phyloP scores from a whole-genome alignment of 1,140 invertebrate species.

The Pseudomyrmex gracilis region DNA sequence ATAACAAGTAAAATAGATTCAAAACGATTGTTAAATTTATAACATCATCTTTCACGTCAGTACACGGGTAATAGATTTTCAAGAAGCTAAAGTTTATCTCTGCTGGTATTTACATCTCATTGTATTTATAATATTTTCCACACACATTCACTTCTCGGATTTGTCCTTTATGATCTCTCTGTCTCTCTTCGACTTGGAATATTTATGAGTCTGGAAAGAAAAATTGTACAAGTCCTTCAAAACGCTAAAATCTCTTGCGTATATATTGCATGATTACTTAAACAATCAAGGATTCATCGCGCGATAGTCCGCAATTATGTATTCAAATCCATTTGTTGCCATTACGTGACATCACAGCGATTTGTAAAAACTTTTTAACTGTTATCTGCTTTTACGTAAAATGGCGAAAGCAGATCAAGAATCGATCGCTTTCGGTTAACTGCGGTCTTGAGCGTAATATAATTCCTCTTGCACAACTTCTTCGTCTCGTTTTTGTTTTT shows the following conservation, averaged over 20 bases:
- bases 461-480: conserved; percentile 27
- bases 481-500: neutral
- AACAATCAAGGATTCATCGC: neutral
- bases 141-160: neutral
- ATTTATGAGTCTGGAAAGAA: conserved; percentile 36
- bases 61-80: neutral
- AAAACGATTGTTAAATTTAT: neutral
- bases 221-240: conserved; percentile 5
- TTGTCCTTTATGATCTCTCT: neutral
- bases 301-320: neutral
- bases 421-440: conserved; percentile 18
- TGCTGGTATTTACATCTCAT: neutral
- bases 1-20: neutral
- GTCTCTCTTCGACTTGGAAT: neutral
- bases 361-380: neutral
- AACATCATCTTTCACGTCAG: neutral
- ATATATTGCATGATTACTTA: neutral
- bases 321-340: conserved; percentile 14
- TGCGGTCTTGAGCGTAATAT: conserved; percentile 22
- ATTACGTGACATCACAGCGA: too few relatives aligned
- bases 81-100: neutral
- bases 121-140: neutral
- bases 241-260: conserved; percentile 8
- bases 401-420: conserved; percentile 46
- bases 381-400: conserved; percentile 42